phyloP scores from a whole-genome alignment of 2,113 vertebrate species.

The Callocephalon fimbriatum region DNA sequence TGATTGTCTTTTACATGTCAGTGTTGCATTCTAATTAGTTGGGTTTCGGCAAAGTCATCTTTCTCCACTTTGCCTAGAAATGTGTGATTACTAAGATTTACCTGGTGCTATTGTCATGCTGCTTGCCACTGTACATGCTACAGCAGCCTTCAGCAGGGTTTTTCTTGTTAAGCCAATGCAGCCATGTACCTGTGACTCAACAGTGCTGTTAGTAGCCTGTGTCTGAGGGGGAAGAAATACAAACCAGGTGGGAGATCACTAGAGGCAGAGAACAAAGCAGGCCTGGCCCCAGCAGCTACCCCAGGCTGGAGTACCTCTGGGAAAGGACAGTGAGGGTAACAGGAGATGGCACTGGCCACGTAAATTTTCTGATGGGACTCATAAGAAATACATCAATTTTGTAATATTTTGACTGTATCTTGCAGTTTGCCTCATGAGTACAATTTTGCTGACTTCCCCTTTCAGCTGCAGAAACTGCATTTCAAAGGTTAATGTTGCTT shows the following conservation, averaged over 20 bases:
- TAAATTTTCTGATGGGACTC: not conserved
- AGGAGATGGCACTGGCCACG: not conserved
- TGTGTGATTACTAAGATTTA: not conserved
- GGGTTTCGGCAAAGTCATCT: not conserved
- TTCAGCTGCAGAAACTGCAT: slow-evolving; percentile 52
- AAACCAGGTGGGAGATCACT: not conserved
- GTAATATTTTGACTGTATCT: not conserved
- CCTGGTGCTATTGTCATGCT: not conserved
- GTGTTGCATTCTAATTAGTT: not conserved
- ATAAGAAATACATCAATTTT: not conserved
- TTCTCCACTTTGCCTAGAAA: not conserved
- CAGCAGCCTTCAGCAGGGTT: not conserved
- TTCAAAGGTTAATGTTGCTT: slow-evolving; percentile 74
- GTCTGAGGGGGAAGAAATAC: not conserved
- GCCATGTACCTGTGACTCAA: not conserved
- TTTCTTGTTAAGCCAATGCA: not conserved
- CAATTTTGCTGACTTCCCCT: not conserved
- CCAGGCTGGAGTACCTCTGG: not conserved
- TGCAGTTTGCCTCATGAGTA: not conserved
- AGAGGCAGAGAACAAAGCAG: not conserved
- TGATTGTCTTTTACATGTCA: not conserved
- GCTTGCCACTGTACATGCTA: not conserved
- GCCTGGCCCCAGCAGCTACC: not conserved
- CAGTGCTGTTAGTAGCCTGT: not conserved
- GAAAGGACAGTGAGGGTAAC: not conserved